These are phyloP conservation scores for Phortica okadai DNA, from an alignment of 2,888 invertebrate genomes.

Conservation along the genomic window DNA sequence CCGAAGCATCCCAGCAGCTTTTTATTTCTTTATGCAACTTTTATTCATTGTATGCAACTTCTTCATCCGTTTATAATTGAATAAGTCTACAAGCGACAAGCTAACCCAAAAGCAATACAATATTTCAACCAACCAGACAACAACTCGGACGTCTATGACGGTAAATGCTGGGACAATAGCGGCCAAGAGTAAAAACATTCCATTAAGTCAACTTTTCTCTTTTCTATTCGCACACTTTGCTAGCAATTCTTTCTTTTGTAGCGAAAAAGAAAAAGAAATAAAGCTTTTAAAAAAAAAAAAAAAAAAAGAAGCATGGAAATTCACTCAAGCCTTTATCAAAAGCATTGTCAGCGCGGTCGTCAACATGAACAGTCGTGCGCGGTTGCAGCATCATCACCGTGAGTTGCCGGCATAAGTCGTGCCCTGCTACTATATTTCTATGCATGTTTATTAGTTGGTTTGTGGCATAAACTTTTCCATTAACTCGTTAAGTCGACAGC, in stretches of 20 bases:
- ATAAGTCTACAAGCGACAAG: conserved; percentile 57
- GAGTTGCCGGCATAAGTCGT: conserved; percentile 26
- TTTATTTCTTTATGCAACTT: conserved; percentile 28
- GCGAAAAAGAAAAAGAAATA: conserved; percentile 49
- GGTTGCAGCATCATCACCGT: not conserved
- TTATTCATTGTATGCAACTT: conserved; percentile 35
- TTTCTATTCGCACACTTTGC: not conserved
- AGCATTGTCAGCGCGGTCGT: not conserved
- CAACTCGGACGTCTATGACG: not conserved
- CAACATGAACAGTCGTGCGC: not conserved
- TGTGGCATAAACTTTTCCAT: conserved; percentile 64
- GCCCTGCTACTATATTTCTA: not conserved
- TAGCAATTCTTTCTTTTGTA: conserved; percentile 31
- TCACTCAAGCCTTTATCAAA: conserved; percentile 16
- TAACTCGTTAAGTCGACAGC: conserved; percentile 62
- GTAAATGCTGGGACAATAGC: conserved; percentile 8
- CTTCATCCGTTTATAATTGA: conserved; percentile 65
- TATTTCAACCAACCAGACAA: conserved; percentile 11
- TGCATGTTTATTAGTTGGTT: conserved; percentile 46
- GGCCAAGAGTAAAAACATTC: not conserved
- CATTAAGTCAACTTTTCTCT: not conserved
- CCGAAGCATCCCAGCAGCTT: not conserved
- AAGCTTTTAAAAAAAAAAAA: not conserved
- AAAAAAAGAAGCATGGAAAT: conserved; percentile 16
- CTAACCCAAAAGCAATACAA: conserved; percentile 39